A percentile compares a stretch with the other conserved stretches of the same genome.
These are phyloP conservation scores for Temnothorax ravouxi DNA, from an alignment of 2,888 invertebrate genomes.

Conservation along the genomic window DNA sequence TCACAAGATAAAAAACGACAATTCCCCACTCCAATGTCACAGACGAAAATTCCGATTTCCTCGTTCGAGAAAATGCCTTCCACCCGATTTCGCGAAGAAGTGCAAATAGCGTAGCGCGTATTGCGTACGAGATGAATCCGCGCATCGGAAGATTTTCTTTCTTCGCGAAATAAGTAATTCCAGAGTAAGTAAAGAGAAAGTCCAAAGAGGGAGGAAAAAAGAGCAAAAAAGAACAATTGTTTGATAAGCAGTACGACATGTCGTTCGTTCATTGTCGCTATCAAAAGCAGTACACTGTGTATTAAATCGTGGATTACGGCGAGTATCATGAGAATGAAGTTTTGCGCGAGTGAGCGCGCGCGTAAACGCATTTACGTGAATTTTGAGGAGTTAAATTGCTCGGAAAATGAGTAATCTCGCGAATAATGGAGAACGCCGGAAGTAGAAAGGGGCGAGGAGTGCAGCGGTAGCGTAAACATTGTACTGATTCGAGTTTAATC, in stretches of 20 bases:
- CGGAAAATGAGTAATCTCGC: slow-evolving; percentile 61
- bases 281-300: slow-evolving; percentile 36
- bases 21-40: slow-evolving; percentile 3
- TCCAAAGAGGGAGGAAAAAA: neutral
- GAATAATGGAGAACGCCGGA: slow-evolving; percentile 46
- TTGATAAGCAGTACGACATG: slow-evolving; percentile 11
- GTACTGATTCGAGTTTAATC: slow-evolving; percentile 60
- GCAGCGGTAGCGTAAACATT: slow-evolving; percentile 48
- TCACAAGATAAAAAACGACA: slow-evolving; percentile 1
- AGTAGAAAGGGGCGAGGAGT: slow-evolving; percentile 23
- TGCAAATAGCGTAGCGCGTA: slow-evolving; percentile 7
- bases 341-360: slow-evolving; percentile 14
- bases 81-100: slow-evolving; percentile 26
- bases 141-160: slow-evolving; percentile 27
- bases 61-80: slow-evolving; percentile 36
- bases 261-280: slow-evolving; percentile 27
- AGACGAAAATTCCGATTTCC: slow-evolving; percentile 28
- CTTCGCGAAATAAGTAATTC: slow-evolving; percentile 43
- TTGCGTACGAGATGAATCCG: slow-evolving; percentile 23
- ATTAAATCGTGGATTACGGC: slow-evolving; percentile 44
- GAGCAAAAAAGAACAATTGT: slow-evolving; percentile 7
- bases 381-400: slow-evolving; percentile 56
- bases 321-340: slow-evolving; percentile 26
- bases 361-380: slow-evolving; percentile 28
- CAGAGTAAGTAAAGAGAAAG: neutral